Evolutionary conservation across 1,140 invertebrate species (phyloP).

Genomic region (Fopius arisanus): DNA sequence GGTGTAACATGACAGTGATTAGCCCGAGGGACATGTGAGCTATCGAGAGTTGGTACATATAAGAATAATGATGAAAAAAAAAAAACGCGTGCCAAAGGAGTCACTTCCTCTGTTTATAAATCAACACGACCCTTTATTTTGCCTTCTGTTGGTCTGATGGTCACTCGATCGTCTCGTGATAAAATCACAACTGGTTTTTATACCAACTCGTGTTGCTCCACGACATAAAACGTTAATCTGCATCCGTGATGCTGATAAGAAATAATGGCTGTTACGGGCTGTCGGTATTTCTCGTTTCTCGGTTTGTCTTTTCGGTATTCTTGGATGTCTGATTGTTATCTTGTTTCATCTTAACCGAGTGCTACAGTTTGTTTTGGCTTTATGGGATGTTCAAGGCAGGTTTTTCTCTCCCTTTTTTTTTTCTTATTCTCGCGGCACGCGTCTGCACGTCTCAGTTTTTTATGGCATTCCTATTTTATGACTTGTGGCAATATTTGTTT

Average conservation of each 20-base stretch:
- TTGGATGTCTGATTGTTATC: background rate
- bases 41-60: background rate
- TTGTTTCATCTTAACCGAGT: background rate
- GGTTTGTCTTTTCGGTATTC: background rate
- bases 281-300: background rate
- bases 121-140: background rate
- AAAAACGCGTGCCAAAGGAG: slow-evolving; percentile 1
- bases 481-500: no score
- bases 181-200: slow-evolving; percentile 10
- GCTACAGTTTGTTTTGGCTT: background rate
- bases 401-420: background rate
- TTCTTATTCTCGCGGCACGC: no score
- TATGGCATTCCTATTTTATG: no score
- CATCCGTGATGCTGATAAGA: slow-evolving; percentile 23
- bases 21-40: slow-evolving; percentile 20
- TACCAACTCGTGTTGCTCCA: background rate
- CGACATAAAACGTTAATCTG: slow-evolving; percentile 18
- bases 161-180: slow-evolving; percentile 14
- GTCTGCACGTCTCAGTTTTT: no score
- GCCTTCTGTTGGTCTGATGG: slow-evolving; percentile 9
- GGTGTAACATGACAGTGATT: slow-evolving; percentile 32
- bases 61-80: background rate
- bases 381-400: background rate
- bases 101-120: slow-evolving; percentile 22
- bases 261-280: background rate